Evolutionary conservation across 1,140 invertebrate species (phyloP), one percentile per base, ranked within the genome.

Genomic region (Eumaeus atala): DNA sequence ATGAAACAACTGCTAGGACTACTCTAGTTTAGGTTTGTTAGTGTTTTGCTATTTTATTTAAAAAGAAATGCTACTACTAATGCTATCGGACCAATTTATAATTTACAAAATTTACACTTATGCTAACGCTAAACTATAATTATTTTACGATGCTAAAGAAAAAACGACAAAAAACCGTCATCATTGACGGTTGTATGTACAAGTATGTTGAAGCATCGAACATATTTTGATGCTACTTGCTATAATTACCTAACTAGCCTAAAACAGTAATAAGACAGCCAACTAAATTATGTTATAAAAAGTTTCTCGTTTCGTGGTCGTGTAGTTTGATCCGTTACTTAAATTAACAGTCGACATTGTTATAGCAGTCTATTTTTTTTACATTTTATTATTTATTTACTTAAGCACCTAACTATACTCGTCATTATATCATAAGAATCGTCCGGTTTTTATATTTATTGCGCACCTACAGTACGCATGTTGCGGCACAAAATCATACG

Each of bases 351-450:
- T 34, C 12, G 14, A 33, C 1, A 21, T 53, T 40, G n/a, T 33
- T 42, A 18, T 42, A 53, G 18, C 38, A 53, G 48, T 49, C 51
- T 8, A 42, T 53, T 44, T 40, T 53, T 53, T 53, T 52, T 37
- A 35, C 44, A 54, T 54, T 44, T 35, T 54, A 44, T 54, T 44
- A 53, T 47, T 54, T 40, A 47, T 44, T 54, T 54, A 54, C 42
- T 47, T 47, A 47, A 21, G 40, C 42, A 54, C 33, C 40, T 42
- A 44, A 54, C 28, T 54, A 54, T 54, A 34, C 51, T 54, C 54
- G 47, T 33, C 44, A 55, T 16, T 61, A 49, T 51, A 60, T 64
- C 62, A 64, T 64, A 64, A 64, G 62, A 64, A 64, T 60, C 56
- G 60, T 62, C 60, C 28, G 51, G 33, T 42, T 34, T 44, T n/a